Evolutionary conservation across 2,888 invertebrate genomes (phyloP), one percentile per base, ranked within the genome.

Genomic region (Sialis fuliginosa): DNA sequence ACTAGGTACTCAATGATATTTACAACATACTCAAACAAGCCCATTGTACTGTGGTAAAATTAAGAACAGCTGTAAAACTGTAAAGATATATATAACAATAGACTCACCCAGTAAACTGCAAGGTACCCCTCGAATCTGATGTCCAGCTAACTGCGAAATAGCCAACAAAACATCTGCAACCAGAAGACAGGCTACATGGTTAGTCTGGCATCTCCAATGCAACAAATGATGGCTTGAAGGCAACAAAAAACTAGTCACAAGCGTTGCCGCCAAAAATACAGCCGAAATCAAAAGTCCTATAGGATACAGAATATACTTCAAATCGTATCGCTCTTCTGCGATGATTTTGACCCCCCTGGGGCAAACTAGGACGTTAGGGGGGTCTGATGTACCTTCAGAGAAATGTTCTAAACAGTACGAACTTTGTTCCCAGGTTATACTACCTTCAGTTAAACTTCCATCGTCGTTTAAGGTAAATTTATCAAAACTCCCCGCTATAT

Each of bases 191-290:
- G 79, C 79, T 54, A 89, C 85, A 65, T 89, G 86, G 66, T 85
- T 80, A 54, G 87, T 86, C 69, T 89, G 88, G 62, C 88, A 88
- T 58, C 85, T 75, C 84, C 88, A 88, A 66, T 89, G 89, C 56
- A 89, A 71, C 52, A 85, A 84, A 68, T 87, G 88, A 67, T 84
- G 82, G 56, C 84, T 82, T 53, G 83, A 80, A 46, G 87, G 86
- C 62, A 87, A 71, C 55, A 87, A 70, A 58, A 80, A 82, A 12
- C 86, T 82, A 8, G 86, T 81, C 42, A 78, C 81, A 58, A 89
- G 66, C 46, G 88, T 89, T 12, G 85, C 82, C 39, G 81, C 79
- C 62, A 89, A 69, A 69, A 89, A 89, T 51, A 83, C 74, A 4
- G 81, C 84, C 56, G 87, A 86, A 56, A 89, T 74, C 48, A 86